Conservation (phyloP, 2,113 vertebrate genomes). For the Neopipo cinnamomea region DNA sequence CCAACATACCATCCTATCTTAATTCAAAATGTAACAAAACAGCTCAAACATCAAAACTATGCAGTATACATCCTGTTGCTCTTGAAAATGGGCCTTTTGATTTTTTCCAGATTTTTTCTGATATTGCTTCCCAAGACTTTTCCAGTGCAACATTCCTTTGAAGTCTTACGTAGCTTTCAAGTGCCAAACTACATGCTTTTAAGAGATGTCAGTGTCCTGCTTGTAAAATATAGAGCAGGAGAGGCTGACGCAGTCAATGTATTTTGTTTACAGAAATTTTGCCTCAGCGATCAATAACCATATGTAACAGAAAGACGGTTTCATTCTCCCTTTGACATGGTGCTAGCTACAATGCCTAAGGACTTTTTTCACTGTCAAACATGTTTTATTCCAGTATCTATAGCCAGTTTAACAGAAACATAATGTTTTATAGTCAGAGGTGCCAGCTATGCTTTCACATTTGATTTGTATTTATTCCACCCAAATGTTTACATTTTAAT, state of each 20-base stretch:
- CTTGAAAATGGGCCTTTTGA: neutral
- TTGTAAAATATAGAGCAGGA: conserved; percentile 46
- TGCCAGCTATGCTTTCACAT: conserved; percentile 34
- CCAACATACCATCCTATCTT: neutral
- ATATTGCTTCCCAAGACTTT: neutral
- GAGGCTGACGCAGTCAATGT: conserved; percentile 27
- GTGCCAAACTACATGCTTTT: neutral
- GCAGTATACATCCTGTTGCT: neutral
- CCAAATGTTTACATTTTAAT: neutral
- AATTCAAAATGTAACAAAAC: neutral
- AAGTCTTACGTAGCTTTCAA: neutral
- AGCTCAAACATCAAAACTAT: neutral
- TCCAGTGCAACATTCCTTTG: conserved; percentile 19
- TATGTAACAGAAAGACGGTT: conserved; percentile 51
- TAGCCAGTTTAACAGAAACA: conserved; percentile 41
- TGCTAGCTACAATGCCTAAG: conserved; percentile 11
- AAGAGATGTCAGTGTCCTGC: conserved; percentile 24
- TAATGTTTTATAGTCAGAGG: conserved; percentile 1
- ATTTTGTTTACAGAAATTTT: conserved; percentile 66
- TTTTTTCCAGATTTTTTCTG: neutral
- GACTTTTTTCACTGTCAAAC: conserved; percentile 46
- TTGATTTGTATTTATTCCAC: conserved; percentile 48
- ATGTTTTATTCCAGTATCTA: conserved; percentile 39
- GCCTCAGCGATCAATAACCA: conserved; percentile 58
- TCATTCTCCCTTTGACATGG: conserved; percentile 57